phyloP scores from a whole-genome alignment of 1,140 invertebrate genomes.

The Euwallacea similis region DNA sequence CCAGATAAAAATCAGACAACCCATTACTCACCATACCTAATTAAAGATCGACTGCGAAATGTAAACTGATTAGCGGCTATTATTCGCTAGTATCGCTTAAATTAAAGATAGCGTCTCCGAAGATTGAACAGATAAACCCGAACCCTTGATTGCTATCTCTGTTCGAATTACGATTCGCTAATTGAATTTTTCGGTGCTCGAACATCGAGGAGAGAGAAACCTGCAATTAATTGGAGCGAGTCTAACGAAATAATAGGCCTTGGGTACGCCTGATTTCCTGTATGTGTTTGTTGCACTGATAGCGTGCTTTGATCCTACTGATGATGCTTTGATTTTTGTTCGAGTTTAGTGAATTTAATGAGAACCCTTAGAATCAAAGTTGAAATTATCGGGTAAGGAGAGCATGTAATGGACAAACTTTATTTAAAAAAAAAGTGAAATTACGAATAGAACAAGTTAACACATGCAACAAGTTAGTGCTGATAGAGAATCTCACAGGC shows the following conservation, averaged over 20 bases:
- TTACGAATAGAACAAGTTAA: no score
- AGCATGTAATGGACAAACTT: no score
- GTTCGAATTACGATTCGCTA: constrained; percentile 24
- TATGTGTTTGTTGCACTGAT: no score
- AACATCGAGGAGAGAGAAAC: constrained; percentile 21
- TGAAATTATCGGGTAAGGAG: no score
- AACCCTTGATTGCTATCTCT: constrained; percentile 15
- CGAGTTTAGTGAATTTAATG: no score
- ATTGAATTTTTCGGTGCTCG: constrained; percentile 35
- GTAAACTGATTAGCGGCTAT: constrained; percentile 10
- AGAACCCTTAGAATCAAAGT: no score
- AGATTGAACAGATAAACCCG: constrained; percentile 7
- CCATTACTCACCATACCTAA: constrained; percentile 4
- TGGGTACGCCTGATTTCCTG: not conserved
- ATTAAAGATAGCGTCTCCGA: constrained; percentile 25
- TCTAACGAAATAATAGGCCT: constrained; percentile 31
- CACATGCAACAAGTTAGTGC: no score
- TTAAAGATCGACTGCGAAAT: constrained; percentile 17
- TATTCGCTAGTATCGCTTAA: constrained; percentile 23
- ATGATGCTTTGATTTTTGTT: no score
- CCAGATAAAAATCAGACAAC: no score
- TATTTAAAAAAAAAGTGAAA: no score
- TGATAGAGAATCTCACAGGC: no score
- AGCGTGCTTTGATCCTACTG: no score
- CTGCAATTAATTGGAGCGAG: constrained; percentile 34